A percentile compares a stretch with the other conserved stretches of the same genome.
phyloP scores from a whole-genome alignment of 2,797 vertebrate species.

The Echiichthys vipera region DNA sequence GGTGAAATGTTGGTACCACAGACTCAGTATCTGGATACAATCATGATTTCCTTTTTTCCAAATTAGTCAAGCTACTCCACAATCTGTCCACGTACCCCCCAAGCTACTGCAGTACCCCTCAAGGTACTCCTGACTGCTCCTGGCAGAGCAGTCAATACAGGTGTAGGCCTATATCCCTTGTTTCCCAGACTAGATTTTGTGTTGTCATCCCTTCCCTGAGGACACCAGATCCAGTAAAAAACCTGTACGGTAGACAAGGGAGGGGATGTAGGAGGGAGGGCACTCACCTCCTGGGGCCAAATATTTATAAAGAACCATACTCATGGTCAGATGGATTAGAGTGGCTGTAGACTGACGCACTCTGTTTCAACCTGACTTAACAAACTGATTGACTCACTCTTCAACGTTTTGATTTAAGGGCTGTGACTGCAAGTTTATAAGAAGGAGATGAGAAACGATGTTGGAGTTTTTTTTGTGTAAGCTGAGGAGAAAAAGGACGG shows the following conservation, averaged over 20 bases:
- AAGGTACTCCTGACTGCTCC: neutral
- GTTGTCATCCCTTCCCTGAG: slow-evolving; percentile 29
- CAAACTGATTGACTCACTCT: slow-evolving; percentile 21
- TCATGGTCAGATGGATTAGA: slow-evolving; percentile 30
- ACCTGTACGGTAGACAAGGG: slow-evolving; percentile 18
- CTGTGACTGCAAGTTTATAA: slow-evolving; percentile 8
- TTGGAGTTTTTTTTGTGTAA: slow-evolving; percentile 28
- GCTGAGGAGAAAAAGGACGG: slow-evolving; percentile 26
- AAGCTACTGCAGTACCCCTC: neutral
- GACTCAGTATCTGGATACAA: neutral
- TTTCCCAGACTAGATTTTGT: slow-evolving; percentile 25
- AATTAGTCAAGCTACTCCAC: neutral
- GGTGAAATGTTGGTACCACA: neutral
- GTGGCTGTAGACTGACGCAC: slow-evolving; percentile 2
- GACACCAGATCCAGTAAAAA: slow-evolving; percentile 31
- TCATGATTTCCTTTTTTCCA: neutral
- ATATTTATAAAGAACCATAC: slow-evolving; percentile 38
- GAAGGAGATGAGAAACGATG: slow-evolving; percentile 20
- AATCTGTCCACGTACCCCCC: neutral
- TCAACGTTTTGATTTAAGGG: slow-evolving; percentile 11
- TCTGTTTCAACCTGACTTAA: slow-evolving; percentile 27
- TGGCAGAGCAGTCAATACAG: neutral
- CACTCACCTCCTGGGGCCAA: slow-evolving; percentile 3
- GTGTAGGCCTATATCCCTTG: neutral
- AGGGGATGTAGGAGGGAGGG: slow-evolving; percentile 16